Evolutionary conservation across 2,888 invertebrate genomes (phyloP), one percentile per base, ranked within the genome.

Genomic region (Penaeus monodon): DNA sequence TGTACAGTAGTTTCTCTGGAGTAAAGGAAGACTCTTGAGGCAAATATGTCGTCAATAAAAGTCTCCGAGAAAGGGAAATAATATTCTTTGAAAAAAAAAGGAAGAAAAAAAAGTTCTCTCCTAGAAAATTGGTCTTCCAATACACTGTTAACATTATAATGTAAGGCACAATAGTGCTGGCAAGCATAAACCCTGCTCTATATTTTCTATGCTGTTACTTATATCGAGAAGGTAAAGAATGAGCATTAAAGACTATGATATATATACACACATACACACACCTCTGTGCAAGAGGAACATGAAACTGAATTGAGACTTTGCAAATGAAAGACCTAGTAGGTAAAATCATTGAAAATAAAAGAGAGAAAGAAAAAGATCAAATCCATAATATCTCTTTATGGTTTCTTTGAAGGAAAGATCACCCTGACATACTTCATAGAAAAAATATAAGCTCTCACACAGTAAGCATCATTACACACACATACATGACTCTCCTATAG

Each of bases 91-190:
- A 70, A 70, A 73, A 57, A 57, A 57, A 73, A 73, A 14, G 29
- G 12, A 27, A 7, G 33, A 73, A 73, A 73, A 73, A 33, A 33
- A 38, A 73, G 38, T 22, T 38, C 29, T 73, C 29, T 73, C 29
- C 29, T 38, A 38, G 73, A 29, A 73, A 73, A 38, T 38, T 38
- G 29, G 73, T 38, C 73, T 73, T 38, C 29, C 73, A 27, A 73
- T 38, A 65, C 38, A 66, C 17, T 80, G 80, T 65, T 38, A 80
- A 29, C 65, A 64, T 65, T 64, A 65, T 80, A 65, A 29, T 38
- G 38, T 80, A 80, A 80, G 80, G 80, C 80, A 80, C 80, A 80
- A 65, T 65, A 64, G 80, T 65, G 80, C 80, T 80, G 80, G 80
- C 80, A 80, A 80, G 80, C 33, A 33, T 65, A 65, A 80, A 63